These are phyloP conservation scores for Sebastes aleutianus DNA, from an alignment of 2,797 vertebrate genomes.

Conservation along the genomic window DNA sequence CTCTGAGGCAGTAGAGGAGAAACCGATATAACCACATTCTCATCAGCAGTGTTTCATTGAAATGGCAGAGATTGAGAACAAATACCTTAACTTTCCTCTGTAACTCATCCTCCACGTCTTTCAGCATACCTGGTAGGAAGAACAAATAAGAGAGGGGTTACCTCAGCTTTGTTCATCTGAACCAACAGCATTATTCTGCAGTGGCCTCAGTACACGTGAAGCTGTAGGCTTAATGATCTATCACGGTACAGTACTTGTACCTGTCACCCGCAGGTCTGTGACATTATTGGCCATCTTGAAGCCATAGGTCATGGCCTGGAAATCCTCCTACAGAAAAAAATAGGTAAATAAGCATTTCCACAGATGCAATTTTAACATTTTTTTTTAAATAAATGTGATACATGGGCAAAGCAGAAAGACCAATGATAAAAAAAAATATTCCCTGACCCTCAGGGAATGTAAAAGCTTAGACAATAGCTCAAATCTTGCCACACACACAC, in stretches of 20 bases:
- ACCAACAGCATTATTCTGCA: neutral
- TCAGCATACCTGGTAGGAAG: constrained; percentile 90
- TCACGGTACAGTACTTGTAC: constrained; percentile 69
- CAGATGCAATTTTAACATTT: neutral
- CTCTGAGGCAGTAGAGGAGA: constrained; percentile 80
- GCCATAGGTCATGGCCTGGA: constrained; percentile 99
- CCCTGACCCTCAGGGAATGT: neutral
- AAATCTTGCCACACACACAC: neutral
- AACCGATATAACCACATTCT: neutral
- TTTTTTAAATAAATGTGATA: neutral
- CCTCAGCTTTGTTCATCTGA: neutral
- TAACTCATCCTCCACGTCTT: constrained; percentile 98
- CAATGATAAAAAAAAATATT: neutral
- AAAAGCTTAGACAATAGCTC: neutral
- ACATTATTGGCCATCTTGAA: constrained; percentile 99
- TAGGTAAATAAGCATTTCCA: neutral
- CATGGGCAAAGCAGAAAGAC: neutral
- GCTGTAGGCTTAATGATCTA: neutral
- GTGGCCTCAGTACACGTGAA: neutral
- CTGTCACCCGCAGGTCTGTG: constrained; percentile 97
- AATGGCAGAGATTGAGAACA: neutral
- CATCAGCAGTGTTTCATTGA: neutral
- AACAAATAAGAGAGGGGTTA: neutral
- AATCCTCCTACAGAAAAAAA: constrained; percentile 88
- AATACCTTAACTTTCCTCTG: constrained; percentile 98